These are phyloP conservation scores for Desoria tigrina DNA, from an alignment of 2,888 invertebrate genomes.

Conservation along the genomic window DNA sequence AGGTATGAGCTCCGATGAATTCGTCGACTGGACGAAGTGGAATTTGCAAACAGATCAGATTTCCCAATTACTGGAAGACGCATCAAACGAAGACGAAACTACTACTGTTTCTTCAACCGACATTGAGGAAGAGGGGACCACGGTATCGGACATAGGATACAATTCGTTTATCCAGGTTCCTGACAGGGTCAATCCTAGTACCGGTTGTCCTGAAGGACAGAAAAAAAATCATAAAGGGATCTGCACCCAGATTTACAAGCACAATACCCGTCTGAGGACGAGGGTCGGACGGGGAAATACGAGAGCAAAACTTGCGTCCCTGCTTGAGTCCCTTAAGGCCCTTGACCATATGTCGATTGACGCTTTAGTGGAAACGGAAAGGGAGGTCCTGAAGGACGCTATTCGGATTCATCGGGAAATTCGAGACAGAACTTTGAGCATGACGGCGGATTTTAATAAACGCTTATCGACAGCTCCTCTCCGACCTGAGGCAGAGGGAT, in stretches of 20 bases:
- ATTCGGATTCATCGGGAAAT: too few relatives aligned
- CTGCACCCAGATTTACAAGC: slow-evolving; percentile 25
- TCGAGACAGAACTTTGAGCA: too few relatives aligned
- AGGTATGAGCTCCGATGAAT: slow-evolving; percentile 17
- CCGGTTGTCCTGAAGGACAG: slow-evolving; percentile 31
- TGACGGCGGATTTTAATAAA: too few relatives aligned
- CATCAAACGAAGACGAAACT: background rate
- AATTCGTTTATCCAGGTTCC: slow-evolving; percentile 14
- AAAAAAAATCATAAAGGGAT: slow-evolving; percentile 24
- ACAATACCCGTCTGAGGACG: slow-evolving; percentile 1
- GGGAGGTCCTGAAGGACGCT: background rate
- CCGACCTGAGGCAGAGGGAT: too few relatives aligned
- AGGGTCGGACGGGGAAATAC: background rate
- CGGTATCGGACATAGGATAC: slow-evolving; percentile 10
- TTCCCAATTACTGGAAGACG: slow-evolving; percentile 3
- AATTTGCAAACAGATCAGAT: slow-evolving; percentile 16
- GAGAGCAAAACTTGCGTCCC: background rate
- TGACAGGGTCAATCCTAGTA: too few relatives aligned
- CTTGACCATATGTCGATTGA: background rate
- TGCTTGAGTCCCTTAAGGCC: background rate
- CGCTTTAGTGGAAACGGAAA: background rate
- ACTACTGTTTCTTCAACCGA: background rate
- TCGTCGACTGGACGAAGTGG: slow-evolving; percentile 15
- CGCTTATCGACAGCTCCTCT: too few relatives aligned
- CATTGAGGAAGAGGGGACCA: background rate